Evolutionary conservation across 2,888 invertebrate species (phyloP).

Genomic region (Fragum whitleyi): DNA sequence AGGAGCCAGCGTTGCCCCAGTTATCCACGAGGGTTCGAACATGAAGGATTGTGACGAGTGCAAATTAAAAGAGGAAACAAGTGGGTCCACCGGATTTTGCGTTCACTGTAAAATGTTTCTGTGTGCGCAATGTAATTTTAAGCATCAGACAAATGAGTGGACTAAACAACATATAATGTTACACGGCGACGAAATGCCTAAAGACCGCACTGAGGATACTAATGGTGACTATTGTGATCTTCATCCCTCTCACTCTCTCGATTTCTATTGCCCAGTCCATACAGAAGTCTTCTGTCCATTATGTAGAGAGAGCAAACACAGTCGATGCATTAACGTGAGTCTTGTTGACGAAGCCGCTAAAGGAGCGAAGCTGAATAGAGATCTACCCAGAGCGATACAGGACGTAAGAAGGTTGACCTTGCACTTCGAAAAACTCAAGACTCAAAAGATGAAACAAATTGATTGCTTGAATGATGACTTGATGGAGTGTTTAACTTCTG

Average conservation of each 20-base stretch:
- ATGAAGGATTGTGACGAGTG: slow-evolving; percentile 40
- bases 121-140: slow-evolving; percentile 42
- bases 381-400: slow-evolving; percentile 33
- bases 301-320: slow-evolving; percentile 43
- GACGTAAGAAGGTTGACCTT: slow-evolving; percentile 36
- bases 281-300: slow-evolving; percentile 36
- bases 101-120: slow-evolving; percentile 49
- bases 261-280: slow-evolving; percentile 48
- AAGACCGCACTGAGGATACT: slow-evolving; percentile 1
- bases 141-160: slow-evolving; percentile 30
- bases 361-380: slow-evolving; percentile 37
- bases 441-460: slow-evolving; percentile 28
- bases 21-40: neutral
- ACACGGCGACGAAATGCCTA: slow-evolving; percentile 37
- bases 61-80: slow-evolving; percentile 18
- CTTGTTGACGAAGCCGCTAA: slow-evolving; percentile 29
- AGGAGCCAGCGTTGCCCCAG: slow-evolving; percentile 3
- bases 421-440: slow-evolving; percentile 48
- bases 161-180: slow-evolving; percentile 40
- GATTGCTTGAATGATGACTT: slow-evolving; percentile 37
- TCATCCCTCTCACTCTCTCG: slow-evolving; percentile 35
- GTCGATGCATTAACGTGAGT: slow-evolving; percentile 32
- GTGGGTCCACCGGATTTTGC: slow-evolving; percentile 35
- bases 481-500: slow-evolving; percentile 35
- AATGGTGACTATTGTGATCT: slow-evolving; percentile 32